Evolutionary conservation across 2,888 invertebrate species (phyloP).

Genomic region (Chrysopilus asiliformis): DNA sequence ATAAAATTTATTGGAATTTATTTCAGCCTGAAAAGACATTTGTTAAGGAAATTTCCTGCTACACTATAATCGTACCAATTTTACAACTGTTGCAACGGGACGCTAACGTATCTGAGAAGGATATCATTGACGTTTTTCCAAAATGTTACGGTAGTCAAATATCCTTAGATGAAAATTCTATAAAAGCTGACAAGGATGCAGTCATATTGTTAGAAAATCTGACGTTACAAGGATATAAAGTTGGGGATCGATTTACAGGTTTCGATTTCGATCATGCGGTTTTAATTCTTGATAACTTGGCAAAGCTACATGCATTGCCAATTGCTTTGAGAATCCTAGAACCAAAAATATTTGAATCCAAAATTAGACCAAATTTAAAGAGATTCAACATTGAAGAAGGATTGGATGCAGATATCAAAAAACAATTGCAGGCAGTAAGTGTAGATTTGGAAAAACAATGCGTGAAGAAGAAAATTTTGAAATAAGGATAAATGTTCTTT

Average conservation of each 20-base stretch:
- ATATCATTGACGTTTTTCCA: slow-evolving; percentile 38
- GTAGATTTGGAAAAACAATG: too few relatives aligned
- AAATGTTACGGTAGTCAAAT: slow-evolving; percentile 43
- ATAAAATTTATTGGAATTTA: slow-evolving; percentile 38
- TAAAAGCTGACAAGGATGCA: slow-evolving; percentile 42
- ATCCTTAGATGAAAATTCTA: slow-evolving; percentile 25
- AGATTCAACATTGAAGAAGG: slow-evolving; percentile 21
- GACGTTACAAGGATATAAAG: slow-evolving; percentile 38
- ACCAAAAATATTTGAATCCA: slow-evolving; percentile 35
- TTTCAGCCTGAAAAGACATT: slow-evolving; percentile 45
- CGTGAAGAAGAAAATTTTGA: too few relatives aligned
- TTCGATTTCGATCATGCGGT: slow-evolving; percentile 39
- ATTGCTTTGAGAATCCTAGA: slow-evolving; percentile 40
- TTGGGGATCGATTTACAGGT: slow-evolving; percentile 38
- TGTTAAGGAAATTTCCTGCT: slow-evolving; percentile 43
- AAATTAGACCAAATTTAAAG: slow-evolving; percentile 32
- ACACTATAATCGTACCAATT: slow-evolving; percentile 38
- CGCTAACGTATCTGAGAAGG: slow-evolving; percentile 31
- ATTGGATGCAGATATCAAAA: slow-evolving; percentile 6
- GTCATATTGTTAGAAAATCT: slow-evolving; percentile 45
- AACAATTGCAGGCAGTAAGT: slow-evolving; percentile 9
- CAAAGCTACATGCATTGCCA: slow-evolving; percentile 44
- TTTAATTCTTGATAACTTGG: slow-evolving; percentile 38
- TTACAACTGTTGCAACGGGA: slow-evolving; percentile 39
- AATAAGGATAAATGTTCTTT: too few relatives aligned